Evolutionary conservation across 2,113 vertebrate species (phyloP).

Genomic region (Chloebia gouldiae): DNA sequence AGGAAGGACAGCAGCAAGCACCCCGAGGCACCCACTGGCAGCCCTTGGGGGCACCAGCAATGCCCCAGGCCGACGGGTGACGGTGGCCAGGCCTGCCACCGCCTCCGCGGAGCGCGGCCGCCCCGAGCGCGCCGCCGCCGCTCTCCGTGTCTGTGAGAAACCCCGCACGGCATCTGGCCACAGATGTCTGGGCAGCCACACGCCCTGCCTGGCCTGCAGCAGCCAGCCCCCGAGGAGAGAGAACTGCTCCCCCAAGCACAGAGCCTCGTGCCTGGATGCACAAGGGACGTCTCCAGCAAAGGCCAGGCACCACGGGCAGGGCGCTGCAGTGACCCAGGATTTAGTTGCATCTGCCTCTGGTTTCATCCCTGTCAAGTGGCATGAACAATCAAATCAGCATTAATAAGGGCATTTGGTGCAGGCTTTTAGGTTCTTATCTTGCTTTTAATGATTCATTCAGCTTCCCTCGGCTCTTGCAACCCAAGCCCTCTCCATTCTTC

Average conservation of each 20-base stretch:
- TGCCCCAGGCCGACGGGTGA: fast-evolving
- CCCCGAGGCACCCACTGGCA: neutral
- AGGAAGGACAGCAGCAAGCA: neutral
- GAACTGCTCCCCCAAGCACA: neutral
- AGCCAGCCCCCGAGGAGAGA: neutral
- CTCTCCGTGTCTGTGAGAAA: neutral
- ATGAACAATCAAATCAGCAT: constrained; percentile 23
- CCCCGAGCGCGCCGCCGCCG: neutral
- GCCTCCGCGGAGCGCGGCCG: fast-evolving
- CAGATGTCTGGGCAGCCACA: neutral
- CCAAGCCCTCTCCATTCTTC: neutral
- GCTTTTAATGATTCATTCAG: constrained; percentile 11
- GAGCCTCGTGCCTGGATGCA: neutral
- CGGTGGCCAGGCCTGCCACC: neutral
- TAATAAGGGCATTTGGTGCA: constrained; percentile 3
- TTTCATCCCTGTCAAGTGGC: constrained; percentile 20
- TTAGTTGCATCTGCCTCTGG: constrained; percentile 11
- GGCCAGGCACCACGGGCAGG: neutral
- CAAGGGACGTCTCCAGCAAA: neutral
- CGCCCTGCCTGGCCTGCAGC: neutral
- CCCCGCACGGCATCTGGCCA: neutral
- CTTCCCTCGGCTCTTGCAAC: neutral
- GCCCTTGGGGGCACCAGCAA: neutral
- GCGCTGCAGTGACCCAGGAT: neutral
- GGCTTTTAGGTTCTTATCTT: neutral